Conservation (phyloP, 2,888 invertebrate species). For the Hartigia nigra region DNA sequence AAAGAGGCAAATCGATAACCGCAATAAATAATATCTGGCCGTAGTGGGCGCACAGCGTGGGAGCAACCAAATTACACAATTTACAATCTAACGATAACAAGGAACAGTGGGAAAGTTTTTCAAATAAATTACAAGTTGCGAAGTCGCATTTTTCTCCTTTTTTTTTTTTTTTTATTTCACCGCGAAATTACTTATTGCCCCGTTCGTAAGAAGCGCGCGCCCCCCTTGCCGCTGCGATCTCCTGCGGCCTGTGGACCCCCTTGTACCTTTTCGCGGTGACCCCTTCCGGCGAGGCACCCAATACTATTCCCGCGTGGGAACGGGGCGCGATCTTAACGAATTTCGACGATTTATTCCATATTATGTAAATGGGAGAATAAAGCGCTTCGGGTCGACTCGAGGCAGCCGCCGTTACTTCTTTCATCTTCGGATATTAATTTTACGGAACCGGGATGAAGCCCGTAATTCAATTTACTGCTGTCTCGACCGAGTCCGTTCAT, state of each 20-base stretch:
- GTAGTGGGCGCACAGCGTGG: slow-evolving; percentile 4
- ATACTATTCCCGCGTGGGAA: too few species aligned
- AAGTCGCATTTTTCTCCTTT: slow-evolving; percentile 51
- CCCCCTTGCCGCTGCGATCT: neutral
- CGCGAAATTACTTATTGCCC: slow-evolving; percentile 53
- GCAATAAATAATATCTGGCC: slow-evolving; percentile 43
- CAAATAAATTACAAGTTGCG: slow-evolving; percentile 45
- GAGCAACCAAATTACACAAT: slow-evolving; percentile 50
- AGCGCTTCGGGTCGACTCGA: neutral
- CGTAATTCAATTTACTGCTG: slow-evolving; percentile 50
- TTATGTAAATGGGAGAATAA: slow-evolving; percentile 44
- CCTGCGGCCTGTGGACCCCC: too few species aligned
- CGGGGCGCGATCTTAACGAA: slow-evolving; percentile 17
- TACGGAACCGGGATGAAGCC: slow-evolving; percentile 42
- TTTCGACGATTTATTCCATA: slow-evolving; percentile 50
- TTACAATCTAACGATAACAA: slow-evolving; percentile 50
- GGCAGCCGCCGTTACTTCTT: slow-evolving; percentile 38
- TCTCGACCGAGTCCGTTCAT: slow-evolving; percentile 24
- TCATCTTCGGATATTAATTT: slow-evolving; percentile 58
- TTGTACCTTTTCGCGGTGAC: too few species aligned
- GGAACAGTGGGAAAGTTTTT: slow-evolving; percentile 23
- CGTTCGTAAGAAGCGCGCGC: slow-evolving; percentile 5
- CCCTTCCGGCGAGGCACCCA: too few species aligned
- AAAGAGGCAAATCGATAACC: slow-evolving; percentile 43
- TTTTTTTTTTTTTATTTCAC: slow-evolving; percentile 46